These are phyloP conservation scores for Antitype chi DNA, from an alignment of 2,888 invertebrate genomes.

Conservation along the genomic window DNA sequence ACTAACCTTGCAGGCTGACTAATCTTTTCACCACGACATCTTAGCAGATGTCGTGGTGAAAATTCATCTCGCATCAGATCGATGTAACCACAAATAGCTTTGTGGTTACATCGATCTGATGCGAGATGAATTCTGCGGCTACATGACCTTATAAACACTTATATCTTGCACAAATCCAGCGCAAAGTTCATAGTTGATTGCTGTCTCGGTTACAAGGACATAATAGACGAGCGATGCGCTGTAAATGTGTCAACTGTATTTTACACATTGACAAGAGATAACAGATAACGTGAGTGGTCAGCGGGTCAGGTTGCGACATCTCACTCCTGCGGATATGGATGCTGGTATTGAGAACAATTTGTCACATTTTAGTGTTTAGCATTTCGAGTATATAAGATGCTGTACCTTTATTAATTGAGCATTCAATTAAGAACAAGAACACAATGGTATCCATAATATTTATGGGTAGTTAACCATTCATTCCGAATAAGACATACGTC, in stretches of 20 bases:
- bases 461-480: background rate
- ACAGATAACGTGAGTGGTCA: slow-evolving; percentile 26
- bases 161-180: slow-evolving; percentile 20
- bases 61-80: no score
- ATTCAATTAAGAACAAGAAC: background rate
- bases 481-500: background rate
- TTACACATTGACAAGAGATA: slow-evolving; percentile 3
- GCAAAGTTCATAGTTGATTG: slow-evolving; percentile 39
- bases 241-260: slow-evolving; percentile 41
- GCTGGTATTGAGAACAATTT: background rate
- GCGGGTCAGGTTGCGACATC: slow-evolving; percentile 25
- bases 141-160: slow-evolving; percentile 23
- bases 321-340: background rate
- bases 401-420: background rate
- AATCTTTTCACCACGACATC: background rate
- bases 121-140: background rate
- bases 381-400: background rate
- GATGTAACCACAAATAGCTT: no score
- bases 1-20: background rate
- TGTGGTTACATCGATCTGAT: background rate
- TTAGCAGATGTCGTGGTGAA: no score
- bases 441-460: background rate
- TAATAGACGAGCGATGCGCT: background rate
- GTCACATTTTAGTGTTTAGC: slow-evolving; percentile 12
- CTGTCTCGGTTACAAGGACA: slow-evolving; percentile 28